Percentiles rank a stretch among this genome's conserved stretches.
phyloP scores from a whole-genome alignment of 92 coral and sea anemone species.

The Galaxea fascicularis region DNA sequence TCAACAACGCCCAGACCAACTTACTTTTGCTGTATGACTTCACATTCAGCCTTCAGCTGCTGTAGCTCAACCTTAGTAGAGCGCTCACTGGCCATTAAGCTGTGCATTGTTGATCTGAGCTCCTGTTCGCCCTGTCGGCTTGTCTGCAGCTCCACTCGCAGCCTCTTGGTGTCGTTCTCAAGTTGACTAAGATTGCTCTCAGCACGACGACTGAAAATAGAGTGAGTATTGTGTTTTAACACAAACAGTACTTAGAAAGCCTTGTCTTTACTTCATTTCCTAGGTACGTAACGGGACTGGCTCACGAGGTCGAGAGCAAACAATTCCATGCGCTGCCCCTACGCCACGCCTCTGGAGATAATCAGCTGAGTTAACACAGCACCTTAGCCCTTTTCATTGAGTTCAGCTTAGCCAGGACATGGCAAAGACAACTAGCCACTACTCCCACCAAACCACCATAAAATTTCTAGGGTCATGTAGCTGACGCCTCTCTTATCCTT shows the following conservation, averaged over 20 bases:
- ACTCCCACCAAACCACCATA: no score
- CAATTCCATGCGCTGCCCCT: no score
- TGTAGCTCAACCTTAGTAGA: slow-evolving; percentile 94
- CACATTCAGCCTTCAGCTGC: slow-evolving; percentile 93
- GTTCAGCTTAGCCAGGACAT: no score
- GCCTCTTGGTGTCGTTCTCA: slow-evolving; percentile 87
- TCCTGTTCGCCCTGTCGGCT: slow-evolving; percentile 97
- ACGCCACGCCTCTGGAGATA: no score
- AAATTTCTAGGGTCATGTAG: no score
- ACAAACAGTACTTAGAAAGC: neutral
- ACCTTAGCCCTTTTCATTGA: no score
- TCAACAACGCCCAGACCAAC: slow-evolving; percentile 11
- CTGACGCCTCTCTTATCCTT: no score
- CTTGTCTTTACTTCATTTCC: neutral
- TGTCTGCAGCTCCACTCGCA: slow-evolving; percentile 88
- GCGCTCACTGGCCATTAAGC: slow-evolving; percentile 92
- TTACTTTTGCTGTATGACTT: slow-evolving; percentile 91
- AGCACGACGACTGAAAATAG: slow-evolving; percentile 79
- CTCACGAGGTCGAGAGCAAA: no score
- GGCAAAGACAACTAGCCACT: no score
- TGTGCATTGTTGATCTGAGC: slow-evolving; percentile 81
- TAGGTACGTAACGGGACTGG: no score
- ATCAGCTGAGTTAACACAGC: no score
- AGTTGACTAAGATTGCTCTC: slow-evolving; percentile 81
- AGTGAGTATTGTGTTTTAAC: neutral